Base-by-base conservation (phyloP, 2,113 vertebrate species). In the Mionectes macconnelli region DNA sequence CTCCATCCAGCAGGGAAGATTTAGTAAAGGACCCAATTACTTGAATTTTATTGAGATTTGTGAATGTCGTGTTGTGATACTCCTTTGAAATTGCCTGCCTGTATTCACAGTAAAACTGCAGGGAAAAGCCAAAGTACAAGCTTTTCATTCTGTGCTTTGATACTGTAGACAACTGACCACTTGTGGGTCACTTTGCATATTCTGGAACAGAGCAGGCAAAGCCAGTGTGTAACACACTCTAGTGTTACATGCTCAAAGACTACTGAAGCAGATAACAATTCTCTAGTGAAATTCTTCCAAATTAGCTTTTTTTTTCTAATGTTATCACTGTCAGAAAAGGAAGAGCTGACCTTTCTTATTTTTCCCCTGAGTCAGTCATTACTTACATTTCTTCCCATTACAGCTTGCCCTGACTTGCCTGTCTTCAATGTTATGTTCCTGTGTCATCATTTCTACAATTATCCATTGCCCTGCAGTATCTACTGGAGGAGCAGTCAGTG, bases 271-370 rank as follows among this genome's bases (percentile, higher is more conserved):
- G 63, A 80, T 23, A 92, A 37, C 27, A 95, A 88, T 62, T 83
- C 49, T 39, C 67, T 27, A 66, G 63, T 23, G 76, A 90, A 83
- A 11, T 73, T 87, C 80, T 78, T 78, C 66, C 74, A 87, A 83
- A 95, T 90, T 56, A 94, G 3, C 10, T 33, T 33, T 33, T 31
- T 55, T 56, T 83, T 62, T 64, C 22, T 1, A 24, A 20, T 60
- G 40, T 69, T 85, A 66, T 85, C 82, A 22, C 40, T 92, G 79
- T 69, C 63, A 88, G 90, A 82, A 81, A 30, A 82, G 30, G 28
- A 81, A 88, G n/a, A 86, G 55, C 59, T 95, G 85, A 86, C 57
- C 85, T 95, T 95, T 88, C 63, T 85, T 77, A 0, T 72, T 95
- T 94, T 87, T 49, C 4, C 28, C 52, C 52, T 37, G 55, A 92